A percentile compares a stretch with the other conserved stretches of the same genome.
Evolutionary conservation across 2,797 vertebrate genomes (phyloP).

Genomic region (Sorex maritimensis): DNA sequence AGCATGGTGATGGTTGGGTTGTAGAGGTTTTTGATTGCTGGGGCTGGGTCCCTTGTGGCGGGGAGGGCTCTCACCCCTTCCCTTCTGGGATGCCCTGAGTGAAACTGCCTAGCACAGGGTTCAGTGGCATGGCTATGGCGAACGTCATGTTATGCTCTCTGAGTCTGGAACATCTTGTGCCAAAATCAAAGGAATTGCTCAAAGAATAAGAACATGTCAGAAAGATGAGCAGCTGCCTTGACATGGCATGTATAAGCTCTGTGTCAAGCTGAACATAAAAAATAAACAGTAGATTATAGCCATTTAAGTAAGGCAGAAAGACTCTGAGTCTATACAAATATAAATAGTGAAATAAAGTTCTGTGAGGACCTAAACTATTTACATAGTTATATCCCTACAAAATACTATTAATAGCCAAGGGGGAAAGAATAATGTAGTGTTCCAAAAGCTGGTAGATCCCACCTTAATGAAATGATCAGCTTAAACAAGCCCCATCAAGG

Average conservation of each 20-base stretch:
- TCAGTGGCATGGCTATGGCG: no score
- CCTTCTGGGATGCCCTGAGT: no score
- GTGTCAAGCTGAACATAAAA: not conserved
- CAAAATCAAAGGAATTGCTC: not conserved
- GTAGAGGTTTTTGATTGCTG: no score
- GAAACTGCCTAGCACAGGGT: no score
- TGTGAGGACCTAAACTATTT: not conserved
- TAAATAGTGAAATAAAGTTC: constrained; percentile 1
- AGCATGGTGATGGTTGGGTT: no score
- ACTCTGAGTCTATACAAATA: not conserved
- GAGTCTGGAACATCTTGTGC: not conserved
- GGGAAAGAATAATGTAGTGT: not conserved
- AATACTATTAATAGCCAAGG: not conserved
- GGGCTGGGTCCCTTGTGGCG: no score
- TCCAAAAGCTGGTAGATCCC: not conserved
- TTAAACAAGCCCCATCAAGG: not conserved
- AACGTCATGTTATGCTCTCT: no score
- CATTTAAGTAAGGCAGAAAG: constrained; percentile 23
- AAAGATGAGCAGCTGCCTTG: not conserved
- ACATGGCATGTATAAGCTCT: not conserved
- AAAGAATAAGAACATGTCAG: not conserved
- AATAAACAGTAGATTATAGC: not conserved
- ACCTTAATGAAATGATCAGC: not conserved
- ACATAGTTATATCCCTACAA: not conserved
- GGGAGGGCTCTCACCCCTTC: no score